Percentiles rank a stretch among this genome's conserved stretches.
Evolutionary conservation across 2,113 vertebrate genomes (phyloP).

Genomic region (Heterotilapia buettikoferi): DNA sequence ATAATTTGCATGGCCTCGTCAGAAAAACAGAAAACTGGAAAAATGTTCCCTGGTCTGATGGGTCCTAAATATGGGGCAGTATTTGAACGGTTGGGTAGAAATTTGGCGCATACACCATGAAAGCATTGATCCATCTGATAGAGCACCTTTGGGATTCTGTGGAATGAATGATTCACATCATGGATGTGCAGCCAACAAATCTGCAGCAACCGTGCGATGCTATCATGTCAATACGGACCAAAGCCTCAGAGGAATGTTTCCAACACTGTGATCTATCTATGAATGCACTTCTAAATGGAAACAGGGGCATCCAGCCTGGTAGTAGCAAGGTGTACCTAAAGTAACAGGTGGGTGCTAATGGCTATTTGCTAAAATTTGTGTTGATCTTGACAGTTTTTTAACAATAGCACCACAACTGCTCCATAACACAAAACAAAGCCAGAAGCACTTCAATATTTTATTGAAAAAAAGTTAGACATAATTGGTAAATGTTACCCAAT

Average conservation of each 20-base stretch:
- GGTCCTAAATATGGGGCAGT: not conserved
- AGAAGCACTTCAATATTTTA: not conserved
- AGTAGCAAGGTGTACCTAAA: not conserved
- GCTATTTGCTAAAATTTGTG: not conserved
- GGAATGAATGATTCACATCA: not conserved
- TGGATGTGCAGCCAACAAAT: not conserved
- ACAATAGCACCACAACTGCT: rapidly evolving
- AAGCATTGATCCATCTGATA: not conserved
- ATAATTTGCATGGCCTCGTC: not conserved
- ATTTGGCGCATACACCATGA: not conserved
- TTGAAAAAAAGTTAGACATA: not conserved
- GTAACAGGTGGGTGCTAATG: not conserved
- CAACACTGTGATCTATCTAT: not conserved
- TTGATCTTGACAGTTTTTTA: not conserved
- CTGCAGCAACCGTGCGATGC: not conserved
- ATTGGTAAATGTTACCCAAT: not conserved
- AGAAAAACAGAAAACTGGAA: not conserved
- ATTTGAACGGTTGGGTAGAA: not conserved
- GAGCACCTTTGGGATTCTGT: not conserved
- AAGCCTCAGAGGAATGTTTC: not conserved
- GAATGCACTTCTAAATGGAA: not conserved
- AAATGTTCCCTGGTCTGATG: rapidly evolving
- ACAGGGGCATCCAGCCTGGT: not conserved
- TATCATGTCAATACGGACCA: not conserved
- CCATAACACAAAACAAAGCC: not conserved